Evolutionary conservation across 2,888 invertebrate genomes (phyloP).

Genomic region (Seira musarum): DNA sequence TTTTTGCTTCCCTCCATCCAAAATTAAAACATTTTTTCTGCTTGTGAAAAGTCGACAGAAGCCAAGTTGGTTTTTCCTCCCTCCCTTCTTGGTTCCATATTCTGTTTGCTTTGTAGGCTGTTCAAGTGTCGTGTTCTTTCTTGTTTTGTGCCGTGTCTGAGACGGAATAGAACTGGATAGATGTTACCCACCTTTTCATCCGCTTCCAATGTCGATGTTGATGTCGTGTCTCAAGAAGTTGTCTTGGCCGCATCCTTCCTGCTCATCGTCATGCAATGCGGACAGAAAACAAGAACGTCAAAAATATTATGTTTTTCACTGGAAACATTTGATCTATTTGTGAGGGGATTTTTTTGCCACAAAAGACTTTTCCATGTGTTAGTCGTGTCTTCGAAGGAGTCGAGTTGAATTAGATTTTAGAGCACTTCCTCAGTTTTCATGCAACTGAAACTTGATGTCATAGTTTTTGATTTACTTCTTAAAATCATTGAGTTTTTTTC

Average conservation of each 20-base stretch:
- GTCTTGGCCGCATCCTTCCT: background rate
- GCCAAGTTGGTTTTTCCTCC: background rate
- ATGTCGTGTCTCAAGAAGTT: background rate
- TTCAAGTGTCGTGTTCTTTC: background rate
- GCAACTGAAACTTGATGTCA: background rate
- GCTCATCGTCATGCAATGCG: background rate
- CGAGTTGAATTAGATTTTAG: background rate
- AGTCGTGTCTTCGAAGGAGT: background rate
- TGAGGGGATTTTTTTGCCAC: background rate
- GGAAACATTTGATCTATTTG: background rate
- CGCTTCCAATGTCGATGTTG: background rate
- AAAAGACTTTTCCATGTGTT: background rate
- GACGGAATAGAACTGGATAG: background rate
- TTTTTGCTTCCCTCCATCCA: background rate
- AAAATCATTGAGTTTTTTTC: background rate
- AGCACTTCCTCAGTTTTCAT: background rate
- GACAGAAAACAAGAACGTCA: background rate
- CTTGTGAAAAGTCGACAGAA: background rate
- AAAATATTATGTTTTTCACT: background rate
- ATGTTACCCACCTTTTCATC: background rate
- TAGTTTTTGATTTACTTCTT: too few species aligned
- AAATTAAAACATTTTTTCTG: background rate
- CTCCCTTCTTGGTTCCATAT: background rate
- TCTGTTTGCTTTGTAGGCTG: background rate
- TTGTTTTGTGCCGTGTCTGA: background rate